Conservation (phyloP, 53 echinoderm and acorn worm species). For the Stichopus horrens region DNA sequence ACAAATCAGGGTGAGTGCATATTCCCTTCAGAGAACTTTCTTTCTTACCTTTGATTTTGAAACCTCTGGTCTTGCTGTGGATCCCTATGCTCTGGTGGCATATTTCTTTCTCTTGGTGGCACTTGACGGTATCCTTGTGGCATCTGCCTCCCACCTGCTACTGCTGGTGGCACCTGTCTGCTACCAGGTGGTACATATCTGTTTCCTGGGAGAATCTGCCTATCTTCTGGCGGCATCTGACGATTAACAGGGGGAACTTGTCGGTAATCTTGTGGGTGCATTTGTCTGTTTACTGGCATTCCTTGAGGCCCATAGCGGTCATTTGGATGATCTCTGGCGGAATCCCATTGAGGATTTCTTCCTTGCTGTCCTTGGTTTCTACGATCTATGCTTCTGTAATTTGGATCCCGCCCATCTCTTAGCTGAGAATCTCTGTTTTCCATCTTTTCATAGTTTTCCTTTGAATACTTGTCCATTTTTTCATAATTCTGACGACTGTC, state of each 20-base stretch:
- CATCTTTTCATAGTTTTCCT: constrained; percentile 64
- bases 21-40: not conserved
- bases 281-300: constrained; percentile 15
- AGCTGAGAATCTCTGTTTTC: constrained; percentile 45
- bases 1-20: not conserved
- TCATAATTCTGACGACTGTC: constrained; percentile 58
- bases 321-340: constrained; percentile 29
- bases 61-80: constrained; percentile 44
- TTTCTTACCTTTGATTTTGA: constrained; percentile 48
- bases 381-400: constrained; percentile 35
- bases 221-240: constrained; percentile 44
- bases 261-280: constrained; percentile 17
- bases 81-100: constrained; percentile 33
- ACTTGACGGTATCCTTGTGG: constrained; percentile 53
- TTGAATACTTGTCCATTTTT: constrained; percentile 60
- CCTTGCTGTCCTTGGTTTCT: constrained; percentile 38
- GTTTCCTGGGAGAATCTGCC: constrained; percentile 60
- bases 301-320: constrained; percentile 23
- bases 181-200: constrained; percentile 6
- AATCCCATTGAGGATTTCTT: constrained; percentile 37
- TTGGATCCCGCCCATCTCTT: constrained; percentile 42
- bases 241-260: constrained; percentile 26
- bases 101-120: constrained; percentile 29
- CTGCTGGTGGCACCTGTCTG: constrained; percentile 31
- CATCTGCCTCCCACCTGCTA: not conserved